These are phyloP conservation scores for Drosophila nasuta DNA, from an alignment of 1,140 invertebrate genomes.

Conservation along the genomic window DNA sequence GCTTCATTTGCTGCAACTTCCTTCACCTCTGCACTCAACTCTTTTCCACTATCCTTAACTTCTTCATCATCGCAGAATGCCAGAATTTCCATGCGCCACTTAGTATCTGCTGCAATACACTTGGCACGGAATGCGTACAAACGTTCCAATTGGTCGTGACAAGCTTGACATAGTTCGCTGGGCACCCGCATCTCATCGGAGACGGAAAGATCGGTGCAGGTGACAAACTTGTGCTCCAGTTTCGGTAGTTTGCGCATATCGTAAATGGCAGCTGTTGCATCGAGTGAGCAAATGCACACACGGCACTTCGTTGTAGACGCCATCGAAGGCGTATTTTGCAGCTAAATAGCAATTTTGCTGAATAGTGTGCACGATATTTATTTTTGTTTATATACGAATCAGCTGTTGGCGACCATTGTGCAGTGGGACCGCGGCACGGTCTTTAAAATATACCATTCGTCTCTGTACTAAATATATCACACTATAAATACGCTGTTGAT, in stretches of 20 bases:
- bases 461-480: too few species aligned
- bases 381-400: constrained; percentile 31
- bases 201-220: constrained; percentile 54
- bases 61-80: constrained; percentile 34
- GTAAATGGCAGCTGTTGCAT: constrained; percentile 15
- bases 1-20: not conserved
- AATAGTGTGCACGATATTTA: constrained; percentile 23
- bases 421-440: too few species aligned
- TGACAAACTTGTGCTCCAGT: constrained; percentile 58
- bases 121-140: constrained; percentile 61
- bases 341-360: constrained; percentile 14
- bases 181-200: constrained; percentile 39
- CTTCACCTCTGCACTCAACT: not conserved
- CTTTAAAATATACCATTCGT: too few species aligned
- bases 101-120: constrained; percentile 54
- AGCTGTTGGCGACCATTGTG: constrained; percentile 26
- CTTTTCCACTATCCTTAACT: not conserved
- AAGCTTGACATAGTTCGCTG: constrained; percentile 53
- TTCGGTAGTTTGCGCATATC: constrained; percentile 45
- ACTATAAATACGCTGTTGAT: too few species aligned
- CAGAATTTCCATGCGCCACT: constrained; percentile 43
- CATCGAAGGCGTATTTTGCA: constrained; percentile 23
- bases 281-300: constrained; percentile 45
- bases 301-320: constrained; percentile 50
- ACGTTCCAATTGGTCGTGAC: constrained; percentile 57